These are phyloP conservation scores for Elachura formosa DNA, from an alignment of 2,113 vertebrate genomes.

Conservation along the genomic window DNA sequence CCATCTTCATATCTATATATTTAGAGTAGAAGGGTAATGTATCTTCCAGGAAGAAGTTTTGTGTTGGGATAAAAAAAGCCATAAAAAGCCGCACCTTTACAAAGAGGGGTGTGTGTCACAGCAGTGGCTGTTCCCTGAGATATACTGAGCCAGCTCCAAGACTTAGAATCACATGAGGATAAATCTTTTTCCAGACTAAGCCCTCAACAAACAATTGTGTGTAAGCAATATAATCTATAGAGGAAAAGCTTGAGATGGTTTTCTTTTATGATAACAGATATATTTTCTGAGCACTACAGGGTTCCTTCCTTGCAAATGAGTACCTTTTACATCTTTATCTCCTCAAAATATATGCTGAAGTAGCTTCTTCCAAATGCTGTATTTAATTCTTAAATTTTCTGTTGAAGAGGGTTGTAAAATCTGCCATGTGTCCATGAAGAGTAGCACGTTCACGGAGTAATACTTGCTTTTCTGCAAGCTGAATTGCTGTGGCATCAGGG, in stretches of 20 bases:
- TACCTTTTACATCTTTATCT: background rate
- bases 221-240: background rate
- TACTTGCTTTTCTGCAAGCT: conserved; percentile 76
- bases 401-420: conserved; percentile 77
- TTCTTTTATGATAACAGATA: background rate
- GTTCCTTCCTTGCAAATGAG: background rate
- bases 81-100: background rate
- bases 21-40: background rate
- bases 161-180: background rate
- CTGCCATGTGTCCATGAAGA: conserved; percentile 77
- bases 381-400: conserved; percentile 70
- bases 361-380: conserved; percentile 8
- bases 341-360: background rate
- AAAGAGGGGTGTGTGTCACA: background rate
- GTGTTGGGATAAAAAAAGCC: background rate
- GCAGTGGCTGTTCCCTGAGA: background rate
- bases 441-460: conserved; percentile 55
- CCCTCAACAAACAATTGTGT: background rate
- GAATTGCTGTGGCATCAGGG: conserved; percentile 73
- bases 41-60: background rate
- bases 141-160: background rate
- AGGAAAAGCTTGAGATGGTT: background rate
- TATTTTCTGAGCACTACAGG: background rate
- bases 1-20: background rate
- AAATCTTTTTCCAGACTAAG: background rate